Evolutionary conservation across 1,140 invertebrate genomes (phyloP).

Genomic region (Cylas formicarius): DNA sequence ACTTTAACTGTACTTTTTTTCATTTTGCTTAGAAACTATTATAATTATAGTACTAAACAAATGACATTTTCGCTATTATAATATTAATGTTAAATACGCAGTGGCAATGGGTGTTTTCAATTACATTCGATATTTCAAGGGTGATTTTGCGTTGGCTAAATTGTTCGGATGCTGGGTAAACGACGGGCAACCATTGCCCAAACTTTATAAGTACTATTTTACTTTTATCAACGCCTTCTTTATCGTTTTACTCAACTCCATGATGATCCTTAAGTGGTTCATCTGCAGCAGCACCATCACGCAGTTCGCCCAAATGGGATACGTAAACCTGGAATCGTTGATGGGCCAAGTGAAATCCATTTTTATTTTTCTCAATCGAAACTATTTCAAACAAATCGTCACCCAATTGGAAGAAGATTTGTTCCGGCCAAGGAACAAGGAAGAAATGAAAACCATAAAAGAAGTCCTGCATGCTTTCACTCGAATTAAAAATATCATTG

Average conservation of each 20-base stretch:
- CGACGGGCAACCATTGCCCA: not conserved
- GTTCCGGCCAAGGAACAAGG: slow-evolving; percentile 3
- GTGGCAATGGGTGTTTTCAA: too few species aligned
- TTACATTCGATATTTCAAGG: slow-evolving; percentile 8
- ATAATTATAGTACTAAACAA: too few species aligned
- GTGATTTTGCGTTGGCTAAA: not conserved
- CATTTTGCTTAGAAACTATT: too few species aligned
- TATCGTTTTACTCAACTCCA: not conserved
- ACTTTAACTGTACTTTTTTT: too few species aligned
- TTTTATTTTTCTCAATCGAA: slow-evolving; percentile 1
- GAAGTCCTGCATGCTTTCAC: not conserved
- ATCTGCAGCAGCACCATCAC: not conserved
- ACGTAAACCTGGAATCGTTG: not conserved
- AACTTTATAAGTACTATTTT: not conserved
- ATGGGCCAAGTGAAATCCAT: slow-evolving; percentile 1
- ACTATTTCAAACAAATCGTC: not conserved
- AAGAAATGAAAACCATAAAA: not conserved
- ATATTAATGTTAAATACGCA: too few species aligned
- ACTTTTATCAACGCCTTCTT: not conserved
- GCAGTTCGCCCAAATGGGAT: slow-evolving; percentile 2
- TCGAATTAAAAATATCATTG: not conserved
- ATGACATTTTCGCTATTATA: too few species aligned
- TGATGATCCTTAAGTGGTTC: slow-evolving; percentile 1
- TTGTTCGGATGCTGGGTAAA: not conserved
- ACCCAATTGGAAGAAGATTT: not conserved